Evolutionary conservation across 2,888 invertebrate genomes (phyloP).

Genomic region (Morinoia aosen): DNA sequence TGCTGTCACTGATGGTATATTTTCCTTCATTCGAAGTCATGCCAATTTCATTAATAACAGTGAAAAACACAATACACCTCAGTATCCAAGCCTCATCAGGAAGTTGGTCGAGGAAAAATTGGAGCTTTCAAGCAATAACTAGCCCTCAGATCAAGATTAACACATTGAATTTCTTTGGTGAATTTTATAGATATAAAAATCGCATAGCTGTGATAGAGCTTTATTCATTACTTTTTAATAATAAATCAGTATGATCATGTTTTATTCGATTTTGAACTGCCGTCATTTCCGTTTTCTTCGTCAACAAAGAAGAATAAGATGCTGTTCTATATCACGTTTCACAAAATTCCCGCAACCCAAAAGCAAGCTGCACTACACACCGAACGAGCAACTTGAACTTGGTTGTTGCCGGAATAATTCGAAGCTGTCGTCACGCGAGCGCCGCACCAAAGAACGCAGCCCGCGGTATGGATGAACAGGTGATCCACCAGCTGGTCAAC

Average conservation of each 20-base stretch:
- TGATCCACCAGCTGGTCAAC: neutral
- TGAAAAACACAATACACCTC: neutral
- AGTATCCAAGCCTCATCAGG: neutral
- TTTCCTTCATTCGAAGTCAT: neutral
- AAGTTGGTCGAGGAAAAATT: neutral
- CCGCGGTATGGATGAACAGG: neutral
- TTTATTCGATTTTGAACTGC: neutral
- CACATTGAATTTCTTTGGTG: too few species aligned
- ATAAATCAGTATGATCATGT: neutral
- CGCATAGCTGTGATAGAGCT: too few species aligned
- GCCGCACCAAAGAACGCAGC: neutral
- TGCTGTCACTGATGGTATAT: neutral
- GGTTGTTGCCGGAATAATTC: neutral
- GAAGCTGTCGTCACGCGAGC: neutral
- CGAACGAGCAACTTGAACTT: neutral
- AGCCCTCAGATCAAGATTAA: too few species aligned
- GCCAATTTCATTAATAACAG: neutral
- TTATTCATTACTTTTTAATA: neutral
- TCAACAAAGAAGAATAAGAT: too few species aligned
- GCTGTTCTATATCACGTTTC: too few species aligned
- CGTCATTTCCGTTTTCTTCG: neutral
- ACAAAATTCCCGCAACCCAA: neutral
- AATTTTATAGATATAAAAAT: too few species aligned
- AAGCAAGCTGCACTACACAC: neutral
- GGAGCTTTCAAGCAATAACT: neutral